These are phyloP conservation scores for Tragelaphus buxtoni DNA, from an alignment of 2,113 vertebrate genomes.

Conservation along the genomic window DNA sequence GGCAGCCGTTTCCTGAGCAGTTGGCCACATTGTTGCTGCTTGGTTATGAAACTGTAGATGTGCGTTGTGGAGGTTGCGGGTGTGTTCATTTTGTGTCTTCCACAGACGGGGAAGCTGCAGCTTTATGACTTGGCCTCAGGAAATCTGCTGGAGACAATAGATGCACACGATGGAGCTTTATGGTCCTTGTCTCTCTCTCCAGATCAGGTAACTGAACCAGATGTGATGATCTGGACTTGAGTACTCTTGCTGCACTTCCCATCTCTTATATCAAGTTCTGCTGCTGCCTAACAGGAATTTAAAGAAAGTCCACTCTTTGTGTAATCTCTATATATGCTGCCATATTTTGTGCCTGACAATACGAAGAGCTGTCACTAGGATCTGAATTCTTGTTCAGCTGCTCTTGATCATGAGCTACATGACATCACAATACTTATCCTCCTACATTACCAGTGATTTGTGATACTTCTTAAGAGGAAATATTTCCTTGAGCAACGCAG, in stretches of 20 bases:
- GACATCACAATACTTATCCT: not conserved
- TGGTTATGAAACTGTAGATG: not conserved
- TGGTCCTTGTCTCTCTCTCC: conserved; percentile 94
- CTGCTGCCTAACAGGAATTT: not conserved
- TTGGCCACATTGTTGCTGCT: not conserved
- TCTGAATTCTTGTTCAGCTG: not conserved
- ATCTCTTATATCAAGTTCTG: not conserved
- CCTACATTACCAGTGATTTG: not conserved
- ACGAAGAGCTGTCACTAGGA: not conserved
- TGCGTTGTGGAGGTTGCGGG: not conserved
- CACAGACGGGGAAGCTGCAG: conserved; percentile 93
- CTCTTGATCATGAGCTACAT: not conserved
- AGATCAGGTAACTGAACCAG: conserved; percentile 88
- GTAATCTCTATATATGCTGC: not conserved
- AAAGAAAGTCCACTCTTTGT: not conserved
- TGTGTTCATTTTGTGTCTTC: not conserved
- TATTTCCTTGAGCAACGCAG: not conserved
- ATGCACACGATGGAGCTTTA: conserved; percentile 88
- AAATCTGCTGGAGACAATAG: conserved; percentile 84
- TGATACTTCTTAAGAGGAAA: not conserved
- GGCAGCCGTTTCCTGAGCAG: not conserved
- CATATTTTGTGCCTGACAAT: accelerated
- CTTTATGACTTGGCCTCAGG: conserved; percentile 95
- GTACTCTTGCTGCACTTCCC: not conserved
- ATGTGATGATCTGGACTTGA: not conserved